A percentile compares a stretch with the other conserved stretches of the same genome.
Evolutionary conservation across 2,888 invertebrate species (phyloP).

Genomic region (Orchestes rusci): DNA sequence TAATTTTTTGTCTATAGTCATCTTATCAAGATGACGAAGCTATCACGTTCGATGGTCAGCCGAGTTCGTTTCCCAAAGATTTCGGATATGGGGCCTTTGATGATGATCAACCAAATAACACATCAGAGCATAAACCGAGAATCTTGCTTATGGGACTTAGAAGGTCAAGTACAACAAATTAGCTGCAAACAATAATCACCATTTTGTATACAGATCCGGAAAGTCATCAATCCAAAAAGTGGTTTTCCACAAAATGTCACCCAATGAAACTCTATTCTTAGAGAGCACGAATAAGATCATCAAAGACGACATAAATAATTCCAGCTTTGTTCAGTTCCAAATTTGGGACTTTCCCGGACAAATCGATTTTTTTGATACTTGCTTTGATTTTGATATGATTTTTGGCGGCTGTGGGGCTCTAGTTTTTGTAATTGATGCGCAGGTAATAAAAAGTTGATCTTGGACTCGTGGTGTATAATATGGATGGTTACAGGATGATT

Average conservation of each 20-base stretch:
- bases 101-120: slow-evolving; percentile 63
- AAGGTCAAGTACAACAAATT: too few species aligned
- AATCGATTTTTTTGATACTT: slow-evolving; percentile 94
- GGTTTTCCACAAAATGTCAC: slow-evolving; percentile 99
- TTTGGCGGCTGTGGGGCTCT: slow-evolving; percentile 96
- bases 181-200: too few species aligned
- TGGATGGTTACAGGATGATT: slow-evolving; percentile 84
- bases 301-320: slow-evolving; percentile 95
- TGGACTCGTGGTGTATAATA: too few species aligned
- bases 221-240: slow-evolving; percentile 99
- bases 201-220: too few species aligned
- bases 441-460: too few species aligned
- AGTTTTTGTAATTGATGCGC: slow-evolving; percentile 98
- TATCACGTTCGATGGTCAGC: slow-evolving; percentile 44
- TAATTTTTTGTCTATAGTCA: slow-evolving; percentile 6
- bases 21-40: slow-evolving; percentile 45
- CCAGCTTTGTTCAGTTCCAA: slow-evolving; percentile 98
- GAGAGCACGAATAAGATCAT: slow-evolving; percentile 98
- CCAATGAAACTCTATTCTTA: slow-evolving; percentile 96
- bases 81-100: slow-evolving; percentile 88
- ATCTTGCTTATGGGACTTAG: slow-evolving; percentile 92
- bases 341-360: slow-evolving; percentile 99
- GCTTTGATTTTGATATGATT: slow-evolving; percentile 92
- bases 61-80: slow-evolving; percentile 80
- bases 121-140: slow-evolving; percentile 79